phyloP scores from a whole-genome alignment of 2,888 invertebrate species.

The Sinopyrophorus schimmeli region DNA sequence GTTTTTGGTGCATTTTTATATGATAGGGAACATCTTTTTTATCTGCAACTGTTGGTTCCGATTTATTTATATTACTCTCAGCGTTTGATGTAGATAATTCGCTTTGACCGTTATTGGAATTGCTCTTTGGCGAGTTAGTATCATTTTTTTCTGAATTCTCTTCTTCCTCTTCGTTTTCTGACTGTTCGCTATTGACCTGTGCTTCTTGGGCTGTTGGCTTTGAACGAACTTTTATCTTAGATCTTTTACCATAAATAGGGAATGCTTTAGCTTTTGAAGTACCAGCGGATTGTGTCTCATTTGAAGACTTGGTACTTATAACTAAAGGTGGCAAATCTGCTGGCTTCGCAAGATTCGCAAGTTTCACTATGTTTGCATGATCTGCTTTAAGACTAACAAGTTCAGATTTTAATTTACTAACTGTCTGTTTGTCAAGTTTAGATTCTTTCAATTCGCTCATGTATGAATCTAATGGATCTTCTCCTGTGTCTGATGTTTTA shows the following conservation, averaged over 20 bases:
- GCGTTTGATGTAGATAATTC: too few relatives aligned
- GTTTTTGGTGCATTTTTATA: constrained; percentile 22
- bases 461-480: constrained; percentile 81
- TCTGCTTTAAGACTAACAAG: constrained; percentile 72
- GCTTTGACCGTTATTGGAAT: too few relatives aligned
- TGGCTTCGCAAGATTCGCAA: constrained; percentile 77
- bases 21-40: constrained; percentile 17
- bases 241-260: constrained; percentile 61
- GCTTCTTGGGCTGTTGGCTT: constrained; percentile 41
- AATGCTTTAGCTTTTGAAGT: constrained; percentile 53
- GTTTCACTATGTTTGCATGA: constrained; percentile 66
- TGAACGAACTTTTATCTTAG: constrained; percentile 58
- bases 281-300: constrained; percentile 29
- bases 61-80: too few relatives aligned
- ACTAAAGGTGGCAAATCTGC: constrained; percentile 62
- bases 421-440: constrained; percentile 59
- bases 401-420: constrained; percentile 70
- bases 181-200: constrained; percentile 49
- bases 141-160: constrained; percentile 53
- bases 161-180: constrained; percentile 61
- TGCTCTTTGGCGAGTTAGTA: neutral
- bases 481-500: constrained; percentile 51
- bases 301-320: constrained; percentile 34
- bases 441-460: constrained; percentile 69
- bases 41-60: neutral